These are phyloP conservation scores for Catharus bicknelli DNA, from an alignment of 2,113 vertebrate genomes.

Conservation along the genomic window DNA sequence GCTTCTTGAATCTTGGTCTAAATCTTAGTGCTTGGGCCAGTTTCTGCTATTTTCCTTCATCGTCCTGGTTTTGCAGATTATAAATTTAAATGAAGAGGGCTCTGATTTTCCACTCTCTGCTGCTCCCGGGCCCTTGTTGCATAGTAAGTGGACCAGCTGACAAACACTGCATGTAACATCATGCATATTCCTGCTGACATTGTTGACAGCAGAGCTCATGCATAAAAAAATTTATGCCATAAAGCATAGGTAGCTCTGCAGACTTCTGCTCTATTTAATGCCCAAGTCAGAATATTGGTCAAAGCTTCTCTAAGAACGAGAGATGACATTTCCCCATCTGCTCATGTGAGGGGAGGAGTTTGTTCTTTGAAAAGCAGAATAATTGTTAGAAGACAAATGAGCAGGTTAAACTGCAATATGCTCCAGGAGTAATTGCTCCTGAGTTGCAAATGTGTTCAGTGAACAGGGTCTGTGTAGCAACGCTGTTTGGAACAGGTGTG, in stretches of 20 bases:
- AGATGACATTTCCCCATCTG: constrained; percentile 61
- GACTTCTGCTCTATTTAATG: constrained; percentile 66
- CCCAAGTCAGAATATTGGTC: constrained; percentile 36
- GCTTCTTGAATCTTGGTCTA: neutral
- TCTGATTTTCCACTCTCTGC: constrained; percentile 25
- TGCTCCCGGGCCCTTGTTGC: constrained; percentile 9
- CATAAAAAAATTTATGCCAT: constrained; percentile 29
- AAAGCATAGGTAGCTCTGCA: constrained; percentile 43
- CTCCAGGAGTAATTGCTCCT: neutral
- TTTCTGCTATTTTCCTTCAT: neutral
- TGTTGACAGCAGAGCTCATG: constrained; percentile 61
- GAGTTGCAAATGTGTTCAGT: constrained; percentile 20
- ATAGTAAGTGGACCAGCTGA: constrained; percentile 46
- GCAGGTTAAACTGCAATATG: constrained; percentile 19
- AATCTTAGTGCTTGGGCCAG: neutral
- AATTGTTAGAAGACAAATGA: constrained; percentile 37
- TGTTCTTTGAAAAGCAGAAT: constrained; percentile 29
- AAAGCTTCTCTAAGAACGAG: constrained; percentile 10
- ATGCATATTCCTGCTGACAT: constrained; percentile 48
- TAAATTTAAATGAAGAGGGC: constrained; percentile 43
- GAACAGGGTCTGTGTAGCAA: neutral
- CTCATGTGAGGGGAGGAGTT: neutral
- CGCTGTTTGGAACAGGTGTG: neutral
- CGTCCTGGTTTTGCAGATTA: constrained; percentile 38
- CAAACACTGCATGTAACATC: constrained; percentile 17